Base-by-base conservation (phyloP, 2,888 invertebrate genomes). In the Eucriotettix oculatus region DNA sequence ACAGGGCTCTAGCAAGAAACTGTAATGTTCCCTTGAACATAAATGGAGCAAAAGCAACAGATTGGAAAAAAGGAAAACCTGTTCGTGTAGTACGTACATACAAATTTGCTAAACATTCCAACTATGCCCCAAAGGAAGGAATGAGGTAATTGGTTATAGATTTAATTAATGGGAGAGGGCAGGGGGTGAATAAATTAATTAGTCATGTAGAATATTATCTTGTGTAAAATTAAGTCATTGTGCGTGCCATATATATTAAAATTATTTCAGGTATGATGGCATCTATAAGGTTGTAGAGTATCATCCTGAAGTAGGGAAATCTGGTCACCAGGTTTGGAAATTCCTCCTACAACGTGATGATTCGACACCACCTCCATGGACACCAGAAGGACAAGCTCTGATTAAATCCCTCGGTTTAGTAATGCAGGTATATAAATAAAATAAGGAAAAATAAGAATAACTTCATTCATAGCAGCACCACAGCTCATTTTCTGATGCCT, bases 251-350 rank as follows among this genome's bases (percentile, higher is more conserved):
- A 7, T 29, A 7, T 29, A 29, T 29, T 29, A 7, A 29, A 29
- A 29, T 29, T 7, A 29, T 29, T 66, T 42, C 65, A 80, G 90
- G 64, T 91, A 91, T 70, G 91, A 92, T 69, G 91, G 91, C 0
- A 83, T 90, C 58, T 92, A 91, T 72, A 91, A 91, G 75, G 84
- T 92, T 0, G 85, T 88, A 1, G 88, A 86, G 67, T 91, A 90
- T 69, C 90, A 86, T 74, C 85, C 85, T 0, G 85, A 86, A 69
- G 82, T 78, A 61, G 90, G 89, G 0, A 78, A 84, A 67, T 85
- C 88, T 2, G 90, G 90, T 0, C 88, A 81, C 69, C 75, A 79
- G 10, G 87, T 91, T 42, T 91, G 90, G 90, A 81, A 86, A 61
- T 92, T 86, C 70, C 69, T 86, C 44, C 70, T 92, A 62, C 75